phyloP scores from a whole-genome alignment of 2,113 vertebrate genomes.

The Oryzias curvinotus region DNA sequence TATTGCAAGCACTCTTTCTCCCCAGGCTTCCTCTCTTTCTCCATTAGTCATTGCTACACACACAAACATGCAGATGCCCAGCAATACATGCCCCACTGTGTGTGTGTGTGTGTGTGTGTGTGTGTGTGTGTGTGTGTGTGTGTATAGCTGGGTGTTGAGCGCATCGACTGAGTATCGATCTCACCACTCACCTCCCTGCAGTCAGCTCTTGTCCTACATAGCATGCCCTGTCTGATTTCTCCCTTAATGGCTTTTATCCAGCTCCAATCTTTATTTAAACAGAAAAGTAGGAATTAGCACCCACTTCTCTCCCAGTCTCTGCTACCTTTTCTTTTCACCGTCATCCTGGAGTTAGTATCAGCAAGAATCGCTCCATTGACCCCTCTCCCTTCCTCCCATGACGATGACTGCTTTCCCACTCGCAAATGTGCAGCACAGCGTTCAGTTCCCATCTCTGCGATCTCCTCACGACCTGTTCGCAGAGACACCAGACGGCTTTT shows the following conservation, averaged over 20 bases:
- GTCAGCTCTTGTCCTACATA: slow-evolving; percentile 85
- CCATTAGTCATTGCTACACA: slow-evolving; percentile 64
- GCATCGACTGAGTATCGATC: slow-evolving; percentile 83
- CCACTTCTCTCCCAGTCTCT: slow-evolving; percentile 67
- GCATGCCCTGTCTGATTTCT: slow-evolving; percentile 83
- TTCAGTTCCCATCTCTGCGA: slow-evolving; percentile 22
- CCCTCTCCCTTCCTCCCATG: slow-evolving; percentile 37
- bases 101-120: slow-evolving; percentile 29
- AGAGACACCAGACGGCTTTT: not conserved
- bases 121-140: slow-evolving; percentile 41
- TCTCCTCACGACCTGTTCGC: slow-evolving; percentile 5
- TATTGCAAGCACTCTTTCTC: slow-evolving; percentile 61
- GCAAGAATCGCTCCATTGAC: slow-evolving; percentile 54
- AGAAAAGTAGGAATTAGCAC: slow-evolving; percentile 84
- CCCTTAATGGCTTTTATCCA: slow-evolving; percentile 85
- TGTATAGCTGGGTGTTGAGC: slow-evolving; percentile 78
- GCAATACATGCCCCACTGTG: slow-evolving; percentile 49
- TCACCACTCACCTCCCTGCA: slow-evolving; percentile 82
- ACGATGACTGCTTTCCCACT: slow-evolving; percentile 52
- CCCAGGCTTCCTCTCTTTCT: slow-evolving; percentile 53
- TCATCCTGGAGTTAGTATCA: slow-evolving; percentile 55
- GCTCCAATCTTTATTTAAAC: slow-evolving; percentile 86
- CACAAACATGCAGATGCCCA: slow-evolving; percentile 61
- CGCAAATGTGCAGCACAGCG: slow-evolving; percentile 36
- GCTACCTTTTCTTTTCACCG: slow-evolving; percentile 68